Evolutionary conservation across 2,888 invertebrate genomes (phyloP), one percentile per base, ranked within the genome.

Genomic region (Idaea aversata): DNA sequence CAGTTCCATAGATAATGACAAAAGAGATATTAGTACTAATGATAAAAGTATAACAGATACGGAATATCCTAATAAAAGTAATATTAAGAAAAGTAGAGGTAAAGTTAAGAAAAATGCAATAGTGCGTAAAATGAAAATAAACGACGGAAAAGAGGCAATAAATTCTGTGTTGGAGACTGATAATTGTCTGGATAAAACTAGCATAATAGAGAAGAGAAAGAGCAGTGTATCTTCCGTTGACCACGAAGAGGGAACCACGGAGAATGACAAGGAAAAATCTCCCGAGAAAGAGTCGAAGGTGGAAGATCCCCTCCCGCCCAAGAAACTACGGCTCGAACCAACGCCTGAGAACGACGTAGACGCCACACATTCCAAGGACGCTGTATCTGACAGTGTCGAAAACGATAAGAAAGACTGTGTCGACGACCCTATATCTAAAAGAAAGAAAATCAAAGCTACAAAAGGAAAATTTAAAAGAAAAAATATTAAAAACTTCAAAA

Each of bases 151-250:
- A 77, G 85, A 85, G 70, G 71, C 83, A 72, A 76, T 82, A 67
- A 88, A 85, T 71, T 83, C 85, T 62, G 72, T 84, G 58, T 75
- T 84, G 62, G 88, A 87, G 75, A 83, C 82, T 47, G 89, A 90
- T 68, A 87, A 82, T 72, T 78, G 84, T 77, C 87, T 86, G 66
- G 87, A 88, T 78, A 92, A 91, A 88, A 81, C 87, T 77, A 85
- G 84, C 85, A 88, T 91, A 78, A 86, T 88, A 74, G 88, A 90
- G 71, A 91, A 90, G 66, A 82, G 91, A 70, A 90, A 92, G 78
- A 92, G 90, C 68, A 91, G 91, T 81, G 86, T 93, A 15, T 91
- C 91, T 0, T 91, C 92, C 34, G 82, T 84, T 60, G 91, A 91
- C 60, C 86, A 88, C 62, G 88, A 88, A n/a, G 87, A 88, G 7